A percentile compares a stretch with the other conserved stretches of the same genome.
Conservation (phyloP, 2,888 invertebrate genomes). For the Polietes domitor region DNA sequence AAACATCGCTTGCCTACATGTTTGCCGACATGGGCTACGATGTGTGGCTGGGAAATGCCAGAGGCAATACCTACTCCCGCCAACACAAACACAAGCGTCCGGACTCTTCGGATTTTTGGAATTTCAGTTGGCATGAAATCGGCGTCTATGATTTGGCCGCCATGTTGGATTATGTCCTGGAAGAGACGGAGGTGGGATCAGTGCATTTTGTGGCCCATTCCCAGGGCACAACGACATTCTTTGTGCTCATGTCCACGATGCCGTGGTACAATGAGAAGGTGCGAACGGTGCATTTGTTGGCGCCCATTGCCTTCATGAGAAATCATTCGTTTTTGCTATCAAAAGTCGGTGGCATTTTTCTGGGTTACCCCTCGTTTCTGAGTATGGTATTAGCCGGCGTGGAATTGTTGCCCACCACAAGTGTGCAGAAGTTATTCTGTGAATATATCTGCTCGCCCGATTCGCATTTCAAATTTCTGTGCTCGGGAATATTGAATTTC, state of each 20-base stretch:
- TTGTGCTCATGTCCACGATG: constrained; percentile 86
- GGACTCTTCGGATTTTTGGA: constrained; percentile 84
- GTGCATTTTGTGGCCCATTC: constrained; percentile 88
- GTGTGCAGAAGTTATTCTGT: constrained; percentile 74
- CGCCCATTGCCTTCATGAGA: constrained; percentile 86
- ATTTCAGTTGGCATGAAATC: constrained; percentile 87
- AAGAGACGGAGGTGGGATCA: constrained; percentile 82
- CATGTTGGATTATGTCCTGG: constrained; percentile 88
- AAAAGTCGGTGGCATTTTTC: constrained; percentile 79
- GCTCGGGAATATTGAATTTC: constrained; percentile 75
- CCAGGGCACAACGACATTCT: constrained; percentile 87
- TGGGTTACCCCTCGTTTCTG: constrained; percentile 75
- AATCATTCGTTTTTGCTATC: constrained; percentile 81
- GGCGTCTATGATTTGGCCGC: constrained; percentile 89
- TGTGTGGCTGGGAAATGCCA: constrained; percentile 91
- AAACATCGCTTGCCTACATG: constrained; percentile 81
- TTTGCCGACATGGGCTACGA: constrained; percentile 87
- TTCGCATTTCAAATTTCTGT: constrained; percentile 75
- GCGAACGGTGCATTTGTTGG: constrained; percentile 85
- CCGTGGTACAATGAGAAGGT: constrained; percentile 87
- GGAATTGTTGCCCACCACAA: constrained; percentile 84
- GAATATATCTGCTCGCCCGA: constrained; percentile 84
- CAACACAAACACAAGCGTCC: constrained; percentile 81
- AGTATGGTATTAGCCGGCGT: constrained; percentile 77
- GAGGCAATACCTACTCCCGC: constrained; percentile 85